These are phyloP conservation scores for Melieria omissa DNA, from an alignment of 2,888 invertebrate species.

Conservation along the genomic window DNA sequence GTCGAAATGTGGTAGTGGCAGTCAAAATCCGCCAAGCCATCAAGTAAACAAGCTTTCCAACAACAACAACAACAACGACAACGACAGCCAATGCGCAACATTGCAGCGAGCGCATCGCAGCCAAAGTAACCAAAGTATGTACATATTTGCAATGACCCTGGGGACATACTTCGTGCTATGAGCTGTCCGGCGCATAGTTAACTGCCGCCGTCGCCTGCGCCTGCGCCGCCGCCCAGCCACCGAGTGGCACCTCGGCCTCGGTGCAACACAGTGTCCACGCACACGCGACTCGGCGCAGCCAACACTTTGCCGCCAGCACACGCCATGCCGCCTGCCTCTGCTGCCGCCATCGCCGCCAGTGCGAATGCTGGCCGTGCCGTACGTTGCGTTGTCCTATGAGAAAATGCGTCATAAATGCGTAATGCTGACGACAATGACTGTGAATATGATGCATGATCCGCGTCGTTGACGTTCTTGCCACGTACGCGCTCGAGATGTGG, in stretches of 20 bases:
- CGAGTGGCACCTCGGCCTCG: too few relatives aligned
- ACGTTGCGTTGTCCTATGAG: conserved; percentile 49
- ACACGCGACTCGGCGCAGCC: too few relatives aligned
- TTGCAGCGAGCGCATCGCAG: conserved; percentile 11
- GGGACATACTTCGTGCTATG: conserved; percentile 18
- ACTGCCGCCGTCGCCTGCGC: neutral
- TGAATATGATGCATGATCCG: conserved; percentile 40
- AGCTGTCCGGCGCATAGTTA: neutral
- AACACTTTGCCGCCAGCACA: neutral
- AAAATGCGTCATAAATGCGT: conserved; percentile 62
- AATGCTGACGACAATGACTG: conserved; percentile 54
- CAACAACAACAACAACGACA: conserved; percentile 2
- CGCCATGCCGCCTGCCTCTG: neutral
- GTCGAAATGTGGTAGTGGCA: too few relatives aligned
- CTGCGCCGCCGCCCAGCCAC: neutral
- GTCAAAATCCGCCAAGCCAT: too few relatives aligned
- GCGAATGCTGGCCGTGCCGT: neutral
- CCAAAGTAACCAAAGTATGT: conserved; percentile 21
- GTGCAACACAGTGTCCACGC: too few relatives aligned
- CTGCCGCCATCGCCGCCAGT: neutral
- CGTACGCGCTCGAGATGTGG: too few relatives aligned
- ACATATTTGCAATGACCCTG: conserved; percentile 33
- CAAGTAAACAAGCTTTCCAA: conserved; percentile 33
- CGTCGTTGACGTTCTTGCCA: conserved; percentile 2
- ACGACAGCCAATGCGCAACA: conserved; percentile 19